Base-by-base conservation (phyloP, 1,140 invertebrate genomes). In the Pseudobourletiella spinata region DNA sequence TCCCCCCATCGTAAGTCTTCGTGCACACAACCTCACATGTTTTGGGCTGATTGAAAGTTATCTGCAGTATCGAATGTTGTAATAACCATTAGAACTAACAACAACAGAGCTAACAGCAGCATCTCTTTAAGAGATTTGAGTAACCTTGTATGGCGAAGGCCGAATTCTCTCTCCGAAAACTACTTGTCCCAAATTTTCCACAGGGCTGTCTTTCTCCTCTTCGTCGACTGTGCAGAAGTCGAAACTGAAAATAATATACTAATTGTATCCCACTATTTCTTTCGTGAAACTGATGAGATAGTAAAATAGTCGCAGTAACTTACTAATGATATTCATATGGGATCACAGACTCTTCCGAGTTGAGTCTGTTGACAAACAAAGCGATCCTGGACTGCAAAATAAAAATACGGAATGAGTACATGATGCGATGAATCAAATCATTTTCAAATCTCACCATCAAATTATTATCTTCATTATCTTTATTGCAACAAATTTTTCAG, bases 171-270 rank as follows among this genome's bases (percentile, higher is more conserved):
- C 95, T 43, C 96, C 96, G 80, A 99, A 98, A 0, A 99, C 88
- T 55, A 99, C 93, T 79, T 99, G 96, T 1, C 96, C 96, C 39
- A 98, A 81, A 74, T 99, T 99, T 78, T 99, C 95, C 3, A 91
- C 89, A 4, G 95, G 93, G n/a, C 88, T 87, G 66, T 86, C 39
- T 3, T 80, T 54, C 1, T 51, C 35, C 43, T 80, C 81, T 54
- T 77, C 77, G 2, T 79, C 72, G 35, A 28, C 68, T 4, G 74
- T 68, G 78, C 96, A 99, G 72, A 99, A 98, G 74, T 98, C 95
- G 78, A 98, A 98, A 70, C 81, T 83, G 71, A 61, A 72, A 74
- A 59, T 63, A 60, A 42, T 26, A 44, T n/a, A 25, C 58, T 26
- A 29, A 22, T 30, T 18, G 14, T 42, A 42, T 42, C 18, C 18